These are phyloP conservation scores for Dicranocentrus wangi DNA, from an alignment of 2,888 invertebrate genomes.

Conservation along the genomic window DNA sequence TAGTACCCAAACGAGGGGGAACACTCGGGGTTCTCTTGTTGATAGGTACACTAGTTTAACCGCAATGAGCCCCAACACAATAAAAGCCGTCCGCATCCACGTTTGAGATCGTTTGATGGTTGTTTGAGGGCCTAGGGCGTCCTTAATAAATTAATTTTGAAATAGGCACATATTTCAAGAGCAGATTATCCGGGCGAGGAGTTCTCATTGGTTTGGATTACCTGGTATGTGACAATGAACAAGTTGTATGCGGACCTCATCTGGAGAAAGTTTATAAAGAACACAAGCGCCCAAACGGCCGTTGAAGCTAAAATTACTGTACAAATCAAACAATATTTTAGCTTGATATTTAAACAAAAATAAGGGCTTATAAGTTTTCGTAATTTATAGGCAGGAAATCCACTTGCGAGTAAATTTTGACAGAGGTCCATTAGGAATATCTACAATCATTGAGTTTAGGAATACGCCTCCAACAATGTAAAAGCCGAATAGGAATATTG, in stretches of 20 bases:
- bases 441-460: constrained; percentile 55
- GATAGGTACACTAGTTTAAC: constrained; percentile 64
- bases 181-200: no score
- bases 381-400: background rate
- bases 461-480: constrained; percentile 62
- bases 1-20: constrained; percentile 62
- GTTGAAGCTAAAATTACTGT: constrained; percentile 62
- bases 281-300: constrained; percentile 58
- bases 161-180: background rate
- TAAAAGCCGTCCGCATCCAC: constrained; percentile 58
- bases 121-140: constrained; percentile 65
- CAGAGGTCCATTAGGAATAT: constrained; percentile 61
- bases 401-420: constrained; percentile 64
- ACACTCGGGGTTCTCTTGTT: constrained; percentile 30
- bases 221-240: constrained; percentile 68
- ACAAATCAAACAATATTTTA: constrained; percentile 8
- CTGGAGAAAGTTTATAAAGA: constrained; percentile 63
- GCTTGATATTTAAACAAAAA: constrained; percentile 8
- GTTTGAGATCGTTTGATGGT: constrained; percentile 59
- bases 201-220: constrained; percentile 14
- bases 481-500: constrained; percentile 64
- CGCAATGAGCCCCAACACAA: constrained; percentile 51
- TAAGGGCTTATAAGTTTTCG: background rate
- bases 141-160: constrained; percentile 36
- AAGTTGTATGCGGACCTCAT: constrained; percentile 63